These are phyloP conservation scores for Montipora efflorescens DNA, from an alignment of 64 coral and sea anemone genomes.

Conservation along the genomic window DNA sequence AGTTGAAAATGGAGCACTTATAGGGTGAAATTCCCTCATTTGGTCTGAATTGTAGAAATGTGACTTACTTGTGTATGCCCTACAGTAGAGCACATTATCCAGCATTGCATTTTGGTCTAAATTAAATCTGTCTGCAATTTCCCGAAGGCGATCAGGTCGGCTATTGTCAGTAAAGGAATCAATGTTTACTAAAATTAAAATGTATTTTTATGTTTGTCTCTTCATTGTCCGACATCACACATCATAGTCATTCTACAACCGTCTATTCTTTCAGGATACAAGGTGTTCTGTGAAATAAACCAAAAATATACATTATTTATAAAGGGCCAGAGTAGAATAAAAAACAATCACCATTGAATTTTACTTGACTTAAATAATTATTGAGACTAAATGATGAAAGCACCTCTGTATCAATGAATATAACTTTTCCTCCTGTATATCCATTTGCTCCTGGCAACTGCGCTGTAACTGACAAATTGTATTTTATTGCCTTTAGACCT, in stretches of 20 bases:
- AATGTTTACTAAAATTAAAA: background rate
- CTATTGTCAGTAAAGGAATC: conserved; percentile 44
- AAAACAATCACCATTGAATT: too few species aligned
- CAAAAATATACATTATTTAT: background rate
- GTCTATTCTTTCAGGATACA: conserved; percentile 83
- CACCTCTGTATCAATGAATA: conserved; percentile 99
- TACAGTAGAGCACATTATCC: conserved; percentile 98
- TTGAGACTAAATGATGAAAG: background rate
- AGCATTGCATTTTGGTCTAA: conserved; percentile 99
- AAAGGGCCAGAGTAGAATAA: too few species aligned
- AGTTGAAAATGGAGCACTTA: background rate
- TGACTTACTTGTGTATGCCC: conserved; percentile 95
- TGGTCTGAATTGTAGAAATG: background rate
- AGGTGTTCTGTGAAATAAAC: conserved; percentile 83
- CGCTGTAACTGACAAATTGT: conserved; percentile 78
- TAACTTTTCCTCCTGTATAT: conserved; percentile 98
- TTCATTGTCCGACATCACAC: too few species aligned
- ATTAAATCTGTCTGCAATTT: conserved; percentile 97
- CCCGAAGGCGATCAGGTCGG: conserved; percentile 95
- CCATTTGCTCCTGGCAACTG: conserved; percentile 95
- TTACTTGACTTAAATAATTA: background rate
- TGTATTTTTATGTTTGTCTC: background rate
- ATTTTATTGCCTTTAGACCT: background rate
- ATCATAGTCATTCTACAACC: too few species aligned
- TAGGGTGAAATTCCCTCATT: background rate